Evolutionary conservation across 2,888 invertebrate genomes (phyloP), one percentile per base, ranked within the genome.

Genomic region (Ochropacha duplaris): DNA sequence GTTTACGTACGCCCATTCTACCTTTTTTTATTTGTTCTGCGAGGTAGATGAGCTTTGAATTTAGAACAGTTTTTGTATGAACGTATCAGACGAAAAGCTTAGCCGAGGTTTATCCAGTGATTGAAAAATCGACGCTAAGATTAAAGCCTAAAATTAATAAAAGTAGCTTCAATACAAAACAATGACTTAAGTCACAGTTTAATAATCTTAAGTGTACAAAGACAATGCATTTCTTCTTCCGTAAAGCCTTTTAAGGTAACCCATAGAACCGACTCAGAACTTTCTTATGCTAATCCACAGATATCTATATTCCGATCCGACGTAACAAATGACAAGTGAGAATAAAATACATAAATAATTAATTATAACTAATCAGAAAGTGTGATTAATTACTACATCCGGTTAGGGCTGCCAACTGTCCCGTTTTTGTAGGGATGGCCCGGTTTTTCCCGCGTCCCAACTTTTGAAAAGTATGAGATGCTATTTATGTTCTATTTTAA

Each of bases 251-350:
- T n/a, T 16, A 9, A 19, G 19, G 19, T 44, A 44, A 44, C 19
- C 19, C 9, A 36, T 36, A 14, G 36, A 8, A 44, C 36, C 1
- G 14, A 19, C 44, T 44, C 16, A 16, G 9, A 44, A 44, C 44
- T 44, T 44, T 44, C 44, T 19, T 44, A 44, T 44, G 44, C 44
- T 19, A 44, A 44, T 44, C 44, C 44, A 44, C 3, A 44, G 16
- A 8, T 44, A 36, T 36, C 36, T 44, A 19, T 44, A 44, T 44
- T 44, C 44, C 9, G 44, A 44, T 44, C 9, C 16, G 44, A 44
- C 44, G 44, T 44, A 44, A 44, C 44, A 44, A 44, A 44, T 44
- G 39, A 39, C 39, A 39, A 39, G 39, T 39, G 44, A 44, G 44
- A 44, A 44, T 44, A 44, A 44, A 44, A 16, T 44, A 44, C 44